Percentiles rank a stretch among this genome's conserved stretches.
These are phyloP conservation scores for Heloderma charlesbogerti DNA, from an alignment of 2,113 vertebrate genomes.

Conservation along the genomic window DNA sequence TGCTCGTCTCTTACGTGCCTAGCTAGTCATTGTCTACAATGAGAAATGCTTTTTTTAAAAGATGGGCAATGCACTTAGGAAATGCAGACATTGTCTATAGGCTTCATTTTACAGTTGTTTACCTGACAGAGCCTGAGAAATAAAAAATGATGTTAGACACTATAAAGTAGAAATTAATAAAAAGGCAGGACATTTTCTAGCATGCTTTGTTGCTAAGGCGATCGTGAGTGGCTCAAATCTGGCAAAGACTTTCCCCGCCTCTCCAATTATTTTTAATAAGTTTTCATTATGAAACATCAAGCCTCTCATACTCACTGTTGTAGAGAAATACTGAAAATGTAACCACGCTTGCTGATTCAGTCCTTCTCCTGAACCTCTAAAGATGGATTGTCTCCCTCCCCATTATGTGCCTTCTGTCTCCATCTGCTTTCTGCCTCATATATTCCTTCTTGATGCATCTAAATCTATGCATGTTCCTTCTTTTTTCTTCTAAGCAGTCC, in stretches of 20 bases:
- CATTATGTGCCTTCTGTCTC: background rate
- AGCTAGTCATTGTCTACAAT: background rate
- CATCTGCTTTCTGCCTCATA: background rate
- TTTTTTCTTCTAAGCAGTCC: background rate
- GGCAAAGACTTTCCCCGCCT: too few species aligned
- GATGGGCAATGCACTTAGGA: background rate
- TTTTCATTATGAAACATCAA: background rate
- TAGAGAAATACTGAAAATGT: background rate
- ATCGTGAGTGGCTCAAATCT: background rate
- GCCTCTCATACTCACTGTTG: background rate
- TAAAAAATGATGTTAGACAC: accelerated
- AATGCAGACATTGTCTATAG: background rate
- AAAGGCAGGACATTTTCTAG: background rate
- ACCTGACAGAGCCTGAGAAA: constrained; percentile 2
- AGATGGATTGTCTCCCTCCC: background rate
- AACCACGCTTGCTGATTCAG: background rate
- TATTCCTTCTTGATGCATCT: background rate
- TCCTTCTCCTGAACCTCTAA: background rate
- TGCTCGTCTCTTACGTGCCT: background rate
- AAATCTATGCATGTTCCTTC: too few species aligned
- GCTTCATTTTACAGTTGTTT: background rate
- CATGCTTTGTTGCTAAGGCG: background rate
- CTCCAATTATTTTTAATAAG: background rate
- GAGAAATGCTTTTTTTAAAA: background rate
- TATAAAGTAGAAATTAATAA: background rate